Evolutionary conservation across 1,140 invertebrate genomes (phyloP), one percentile per base, ranked within the genome.

Genomic region (Drosophila leontia): DNA sequence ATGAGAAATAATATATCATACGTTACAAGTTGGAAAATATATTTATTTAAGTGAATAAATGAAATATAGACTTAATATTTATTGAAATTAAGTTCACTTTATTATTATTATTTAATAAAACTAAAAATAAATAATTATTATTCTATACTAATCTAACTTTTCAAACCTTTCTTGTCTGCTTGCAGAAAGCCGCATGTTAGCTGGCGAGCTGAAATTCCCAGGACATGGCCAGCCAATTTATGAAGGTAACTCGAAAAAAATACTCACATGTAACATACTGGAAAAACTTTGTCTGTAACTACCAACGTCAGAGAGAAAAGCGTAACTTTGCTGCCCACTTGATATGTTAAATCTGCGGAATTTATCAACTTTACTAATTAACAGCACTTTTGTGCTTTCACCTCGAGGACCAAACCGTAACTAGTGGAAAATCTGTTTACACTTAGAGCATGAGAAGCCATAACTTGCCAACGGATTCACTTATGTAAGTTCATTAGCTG

Each of bases 331-430:
- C 60, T 48, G 17, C 19, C 57, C 67, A 80, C 55, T 80, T 77
- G 75, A 80, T 77, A 53, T 69, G 60, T 67, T 63, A 80, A 87
- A 84, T 62, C 62, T 87, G 77, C 42, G 41, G 48, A 75, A 78
- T 84, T 78, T 76, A 90, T 84, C 58, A 87, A 87, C 77, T 87
- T 88, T 84, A 26, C 72, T 87, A 87, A 90, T 87, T 75, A 84
- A 67, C 64, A 80, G 34, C 60, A 50, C 62, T 70, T 70, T 3
- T 7, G 6, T 11, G 11, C 17, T 34, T 53, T 32, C 39, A n/a
- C 17, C 45, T 47, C 12, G 34, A 58, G 64, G 29, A 15, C 15
- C 42, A 19, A 17, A 3, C 48, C 7, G 39, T n/a, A 68, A 55
- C 37, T 45, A 35, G 67, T 70, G 17, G 23, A 45, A 53, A 65